phyloP scores from a whole-genome alignment of 2,113 vertebrate genomes.

The Zosterops hypoxanthus region DNA sequence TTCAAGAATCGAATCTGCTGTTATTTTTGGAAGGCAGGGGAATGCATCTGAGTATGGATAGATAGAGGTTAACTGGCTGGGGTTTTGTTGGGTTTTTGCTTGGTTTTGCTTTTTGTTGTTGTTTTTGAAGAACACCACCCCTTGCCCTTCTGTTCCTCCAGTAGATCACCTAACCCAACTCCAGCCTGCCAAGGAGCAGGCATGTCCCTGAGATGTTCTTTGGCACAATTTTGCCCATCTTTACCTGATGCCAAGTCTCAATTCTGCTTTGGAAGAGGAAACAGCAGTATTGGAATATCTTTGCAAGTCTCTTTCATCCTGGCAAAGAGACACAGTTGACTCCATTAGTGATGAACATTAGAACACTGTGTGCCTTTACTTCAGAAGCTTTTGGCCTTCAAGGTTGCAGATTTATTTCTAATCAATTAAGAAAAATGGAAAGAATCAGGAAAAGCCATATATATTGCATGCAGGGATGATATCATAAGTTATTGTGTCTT shows the following conservation, averaged over 20 bases:
- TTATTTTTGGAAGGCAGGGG: background rate
- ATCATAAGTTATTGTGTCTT: background rate
- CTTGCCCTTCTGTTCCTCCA: rapidly evolving
- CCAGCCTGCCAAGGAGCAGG: background rate
- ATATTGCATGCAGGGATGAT: background rate
- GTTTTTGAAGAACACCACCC: background rate
- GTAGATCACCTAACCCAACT: background rate
- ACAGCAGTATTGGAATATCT: background rate
- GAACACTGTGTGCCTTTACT: conserved; percentile 16
- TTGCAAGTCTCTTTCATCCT: background rate
- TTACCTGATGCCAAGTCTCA: background rate
- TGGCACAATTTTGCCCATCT: background rate
- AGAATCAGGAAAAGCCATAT: background rate
- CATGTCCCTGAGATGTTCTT: background rate
- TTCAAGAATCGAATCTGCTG: background rate
- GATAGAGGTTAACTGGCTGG: background rate
- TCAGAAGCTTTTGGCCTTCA: conserved; percentile 13
- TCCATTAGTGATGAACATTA: conserved; percentile 13
- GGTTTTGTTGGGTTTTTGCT: background rate
- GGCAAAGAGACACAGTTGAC: background rate
- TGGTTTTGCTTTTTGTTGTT: background rate
- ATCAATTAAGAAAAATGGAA: background rate
- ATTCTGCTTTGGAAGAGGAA: background rate
- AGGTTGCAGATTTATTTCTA: background rate
- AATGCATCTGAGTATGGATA: background rate